These are phyloP conservation scores for Catocala nupta DNA, from an alignment of 2,888 invertebrate species.

Conservation along the genomic window DNA sequence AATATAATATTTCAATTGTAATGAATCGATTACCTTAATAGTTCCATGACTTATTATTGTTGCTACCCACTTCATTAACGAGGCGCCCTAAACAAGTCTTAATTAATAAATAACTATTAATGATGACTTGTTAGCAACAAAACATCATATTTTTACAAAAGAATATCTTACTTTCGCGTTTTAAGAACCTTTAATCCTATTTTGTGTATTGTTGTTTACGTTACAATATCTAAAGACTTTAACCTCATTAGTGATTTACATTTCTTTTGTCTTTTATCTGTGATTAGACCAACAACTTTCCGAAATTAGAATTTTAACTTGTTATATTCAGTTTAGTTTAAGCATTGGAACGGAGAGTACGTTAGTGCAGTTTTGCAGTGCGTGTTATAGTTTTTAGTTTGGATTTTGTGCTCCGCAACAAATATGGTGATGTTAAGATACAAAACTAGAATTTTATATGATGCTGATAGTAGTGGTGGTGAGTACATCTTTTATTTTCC, in stretches of 20 bases:
- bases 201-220: background rate
- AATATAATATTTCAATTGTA: constrained; percentile 11
- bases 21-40: background rate
- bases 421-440: constrained; percentile 24
- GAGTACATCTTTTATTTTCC: background rate
- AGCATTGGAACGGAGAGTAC: constrained; percentile 21
- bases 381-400: background rate
- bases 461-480: constrained; percentile 19
- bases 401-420: too few species aligned
- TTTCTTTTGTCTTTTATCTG: constrained; percentile 44
- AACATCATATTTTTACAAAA: constrained; percentile 15
- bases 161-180: background rate
- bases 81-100: constrained; percentile 12
- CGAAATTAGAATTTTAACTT: constrained; percentile 28
- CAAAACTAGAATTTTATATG: constrained; percentile 16
- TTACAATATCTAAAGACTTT: constrained; percentile 46
- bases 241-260: constrained; percentile 50
- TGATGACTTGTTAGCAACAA: background rate
- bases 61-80: background rate
- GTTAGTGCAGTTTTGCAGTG: constrained; percentile 22
- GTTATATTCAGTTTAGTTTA: constrained; percentile 40
- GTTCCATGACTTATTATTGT: background rate
- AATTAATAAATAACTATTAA: background rate
- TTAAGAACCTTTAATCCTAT: background rate
- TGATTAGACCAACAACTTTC: constrained; percentile 25